Evolutionary conservation across 2,888 invertebrate genomes (phyloP).

Genomic region (Crioceris asparagi): DNA sequence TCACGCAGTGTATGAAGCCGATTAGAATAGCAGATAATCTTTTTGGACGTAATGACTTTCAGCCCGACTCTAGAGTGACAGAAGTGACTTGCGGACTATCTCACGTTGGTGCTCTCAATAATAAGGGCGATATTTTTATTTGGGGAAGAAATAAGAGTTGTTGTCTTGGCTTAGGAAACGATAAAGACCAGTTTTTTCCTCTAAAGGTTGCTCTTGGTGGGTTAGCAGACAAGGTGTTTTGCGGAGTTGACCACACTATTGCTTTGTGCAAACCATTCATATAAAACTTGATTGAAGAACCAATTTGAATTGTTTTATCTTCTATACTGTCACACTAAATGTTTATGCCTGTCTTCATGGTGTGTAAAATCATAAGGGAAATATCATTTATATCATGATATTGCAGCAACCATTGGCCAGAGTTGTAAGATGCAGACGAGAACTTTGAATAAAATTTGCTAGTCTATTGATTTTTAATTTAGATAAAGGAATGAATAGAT

Average conservation of each 20-base stretch:
- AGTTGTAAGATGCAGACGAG: too few species aligned
- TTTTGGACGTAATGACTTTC: slow-evolving; percentile 79
- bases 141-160: slow-evolving; percentile 87
- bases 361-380: too few species aligned
- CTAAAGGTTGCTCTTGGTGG: slow-evolving; percentile 73
- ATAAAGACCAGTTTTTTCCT: slow-evolving; percentile 79
- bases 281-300: slow-evolving; percentile 26
- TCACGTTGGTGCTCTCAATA: slow-evolving; percentile 73
- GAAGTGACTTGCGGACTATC: slow-evolving; percentile 62
- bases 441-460: too few species aligned
- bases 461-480: too few species aligned
- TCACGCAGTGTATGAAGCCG: slow-evolving; percentile 55
- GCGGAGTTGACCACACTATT: slow-evolving; percentile 80
- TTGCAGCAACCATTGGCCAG: too few species aligned
- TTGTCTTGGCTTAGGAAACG: slow-evolving; percentile 72
- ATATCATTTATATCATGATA: too few species aligned
- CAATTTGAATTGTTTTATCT: background rate
- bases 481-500: too few species aligned
- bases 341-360: too few species aligned
- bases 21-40: slow-evolving; percentile 64
- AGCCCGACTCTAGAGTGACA: slow-evolving; percentile 54
- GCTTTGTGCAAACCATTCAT: slow-evolving; percentile 65
- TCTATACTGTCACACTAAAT: too few species aligned
- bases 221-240: slow-evolving; percentile 58
- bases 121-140: slow-evolving; percentile 71